A percentile compares a stretch with the other conserved stretches of the same genome.
These are phyloP conservation scores for Macheiramphus alcinus DNA, from an alignment of 2,113 vertebrate genomes.

Conservation along the genomic window DNA sequence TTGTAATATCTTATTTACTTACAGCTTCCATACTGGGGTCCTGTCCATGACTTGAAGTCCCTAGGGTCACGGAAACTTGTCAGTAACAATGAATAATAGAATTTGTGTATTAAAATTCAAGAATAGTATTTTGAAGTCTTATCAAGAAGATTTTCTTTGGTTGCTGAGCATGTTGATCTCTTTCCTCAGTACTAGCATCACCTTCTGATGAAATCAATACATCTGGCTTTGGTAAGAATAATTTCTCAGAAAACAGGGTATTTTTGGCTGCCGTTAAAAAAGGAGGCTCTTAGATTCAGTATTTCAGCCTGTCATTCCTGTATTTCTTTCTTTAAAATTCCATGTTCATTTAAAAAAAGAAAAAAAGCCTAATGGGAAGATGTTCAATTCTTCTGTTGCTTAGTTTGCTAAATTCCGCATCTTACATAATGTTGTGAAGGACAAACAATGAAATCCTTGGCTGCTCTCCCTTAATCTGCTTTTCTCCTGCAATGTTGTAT, in stretches of 20 bases:
- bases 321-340: background rate
- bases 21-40: background rate
- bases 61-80: background rate
- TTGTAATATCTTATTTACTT: background rate
- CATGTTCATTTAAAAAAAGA: background rate
- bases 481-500: background rate
- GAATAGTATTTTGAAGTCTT: background rate
- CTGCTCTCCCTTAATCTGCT: background rate
- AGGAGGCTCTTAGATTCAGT: background rate
- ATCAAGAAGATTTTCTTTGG: background rate
- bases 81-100: background rate
- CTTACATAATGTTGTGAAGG: background rate
- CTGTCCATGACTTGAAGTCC: background rate
- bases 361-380: background rate
- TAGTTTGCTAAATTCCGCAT: background rate
- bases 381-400: background rate
- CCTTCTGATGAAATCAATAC: background rate
- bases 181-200: background rate
- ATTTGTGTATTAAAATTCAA: background rate
- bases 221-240: background rate
- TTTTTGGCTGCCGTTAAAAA: background rate
- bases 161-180: background rate
- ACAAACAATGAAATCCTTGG: background rate
- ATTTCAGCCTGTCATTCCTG: background rate
- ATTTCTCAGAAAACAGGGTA: background rate